Conservation (phyloP, 1,140 invertebrate species). For the Contarinia nasturtii region DNA sequence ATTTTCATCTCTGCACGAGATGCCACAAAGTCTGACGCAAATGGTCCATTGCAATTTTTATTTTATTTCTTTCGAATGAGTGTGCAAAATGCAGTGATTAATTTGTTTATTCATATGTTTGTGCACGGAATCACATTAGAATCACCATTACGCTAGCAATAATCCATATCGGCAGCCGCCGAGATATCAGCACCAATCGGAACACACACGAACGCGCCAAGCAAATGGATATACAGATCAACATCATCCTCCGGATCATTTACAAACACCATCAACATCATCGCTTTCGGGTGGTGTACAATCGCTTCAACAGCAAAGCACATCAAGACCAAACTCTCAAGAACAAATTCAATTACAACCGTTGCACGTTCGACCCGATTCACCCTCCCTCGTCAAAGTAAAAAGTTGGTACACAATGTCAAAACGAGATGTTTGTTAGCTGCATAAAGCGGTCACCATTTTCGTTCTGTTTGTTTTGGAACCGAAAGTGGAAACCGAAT, state of each 20-base stretch:
- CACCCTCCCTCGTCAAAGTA: conserved; percentile 21
- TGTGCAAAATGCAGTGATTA: too few relatives aligned
- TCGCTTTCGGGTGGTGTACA: not conserved
- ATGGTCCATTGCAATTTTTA: not conserved
- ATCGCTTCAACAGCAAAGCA: not conserved
- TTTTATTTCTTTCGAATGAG: too few relatives aligned
- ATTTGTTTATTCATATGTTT: too few relatives aligned
- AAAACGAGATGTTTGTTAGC: conserved; percentile 24
- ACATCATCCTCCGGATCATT: conserved; percentile 5
- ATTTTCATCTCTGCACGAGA: too few relatives aligned
- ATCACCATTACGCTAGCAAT: too few relatives aligned
- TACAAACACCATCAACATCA: not conserved
- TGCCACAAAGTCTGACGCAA: too few relatives aligned
- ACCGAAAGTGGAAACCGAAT: too few relatives aligned
- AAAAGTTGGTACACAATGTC: conserved; percentile 23
- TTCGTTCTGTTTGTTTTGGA: too few relatives aligned
- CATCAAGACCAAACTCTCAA: too few relatives aligned
- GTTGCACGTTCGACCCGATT: conserved; percentile 8
- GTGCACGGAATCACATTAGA: too few relatives aligned
- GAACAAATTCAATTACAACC: too few relatives aligned
- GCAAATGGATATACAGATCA: conserved; percentile 2
- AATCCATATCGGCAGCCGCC: not conserved
- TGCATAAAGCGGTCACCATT: conserved; percentile 4
- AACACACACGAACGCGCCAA: not conserved
- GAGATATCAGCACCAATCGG: conserved; percentile 4